Evolutionary conservation across 2,888 invertebrate species (phyloP).

Genomic region (Tenthredo notha): DNA sequence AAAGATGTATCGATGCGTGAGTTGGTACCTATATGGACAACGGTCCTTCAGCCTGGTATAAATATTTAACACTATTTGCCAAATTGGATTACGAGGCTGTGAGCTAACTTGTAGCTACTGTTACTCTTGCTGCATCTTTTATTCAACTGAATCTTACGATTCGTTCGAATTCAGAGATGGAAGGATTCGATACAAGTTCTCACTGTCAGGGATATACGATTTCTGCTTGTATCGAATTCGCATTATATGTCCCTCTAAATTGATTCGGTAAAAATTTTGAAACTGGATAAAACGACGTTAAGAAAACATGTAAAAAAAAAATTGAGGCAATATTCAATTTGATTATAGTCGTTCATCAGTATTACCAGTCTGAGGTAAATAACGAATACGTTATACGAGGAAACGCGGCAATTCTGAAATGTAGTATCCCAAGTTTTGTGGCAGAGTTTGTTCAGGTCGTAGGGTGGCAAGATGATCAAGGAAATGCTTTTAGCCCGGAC

Average conservation of each 20-base stretch:
- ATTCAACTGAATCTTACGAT: slow-evolving; percentile 14
- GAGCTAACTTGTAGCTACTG: not conserved
- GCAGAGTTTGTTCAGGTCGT: slow-evolving; percentile 95
- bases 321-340: slow-evolving; percentile 55
- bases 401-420: slow-evolving; percentile 92
- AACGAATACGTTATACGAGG: slow-evolving; percentile 94
- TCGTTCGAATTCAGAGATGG: not conserved
- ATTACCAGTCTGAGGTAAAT: slow-evolving; percentile 93
- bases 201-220: not conserved
- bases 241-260: not conserved
- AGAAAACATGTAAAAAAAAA: not conserved
- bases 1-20: not conserved
- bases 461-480: slow-evolving; percentile 84
- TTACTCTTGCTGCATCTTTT: slow-evolving; percentile 26
- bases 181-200: not conserved
- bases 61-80: slow-evolving; percentile 49
- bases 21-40: not conserved
- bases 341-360: slow-evolving; percentile 91
- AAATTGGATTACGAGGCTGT: slow-evolving; percentile 31
- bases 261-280: not conserved
- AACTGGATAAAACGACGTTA: not conserved
- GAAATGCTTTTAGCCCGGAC: slow-evolving; percentile 75
- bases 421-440: slow-evolving; percentile 94
- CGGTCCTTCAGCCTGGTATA: slow-evolving; percentile 13
- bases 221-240: not conserved